These are phyloP conservation scores for Euwallacea fornicatus DNA, from an alignment of 1,140 invertebrate species.

Conservation along the genomic window DNA sequence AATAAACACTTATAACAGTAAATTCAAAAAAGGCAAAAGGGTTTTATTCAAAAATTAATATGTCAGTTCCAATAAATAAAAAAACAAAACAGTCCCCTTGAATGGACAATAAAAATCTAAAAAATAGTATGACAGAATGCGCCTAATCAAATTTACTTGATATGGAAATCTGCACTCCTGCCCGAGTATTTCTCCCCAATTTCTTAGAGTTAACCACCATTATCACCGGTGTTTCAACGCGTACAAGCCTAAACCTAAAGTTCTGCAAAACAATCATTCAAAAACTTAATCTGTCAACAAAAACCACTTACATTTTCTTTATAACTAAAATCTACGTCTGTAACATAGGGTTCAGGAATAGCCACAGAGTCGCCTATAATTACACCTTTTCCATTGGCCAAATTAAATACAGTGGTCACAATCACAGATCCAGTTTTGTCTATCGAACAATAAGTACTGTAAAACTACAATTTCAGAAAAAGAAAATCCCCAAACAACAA, in stretches of 20 bases:
- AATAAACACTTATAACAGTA: too few relatives aligned
- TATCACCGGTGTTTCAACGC: constrained; percentile 74
- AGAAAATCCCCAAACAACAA: constrained; percentile 44
- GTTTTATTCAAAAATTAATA: too few relatives aligned
- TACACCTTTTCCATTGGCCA: constrained; percentile 76
- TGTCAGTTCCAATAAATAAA: too few relatives aligned
- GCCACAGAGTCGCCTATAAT: constrained; percentile 83
- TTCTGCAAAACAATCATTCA: constrained; percentile 58
- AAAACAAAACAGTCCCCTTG: too few relatives aligned
- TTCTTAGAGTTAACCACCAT: constrained; percentile 77
- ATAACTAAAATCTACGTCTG: constrained; percentile 63
- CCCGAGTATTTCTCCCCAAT: constrained; percentile 69
- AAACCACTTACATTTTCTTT: constrained; percentile 60
- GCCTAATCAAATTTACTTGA: constrained; percentile 48
- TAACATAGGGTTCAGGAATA: constrained; percentile 76
- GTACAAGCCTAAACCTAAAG: constrained; percentile 71
- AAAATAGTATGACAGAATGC: too few relatives aligned
- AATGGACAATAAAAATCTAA: too few relatives aligned
- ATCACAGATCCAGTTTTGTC: constrained; percentile 72
- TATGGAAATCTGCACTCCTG: constrained; percentile 56
- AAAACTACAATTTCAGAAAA: constrained; percentile 45
- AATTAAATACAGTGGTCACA: constrained; percentile 80
- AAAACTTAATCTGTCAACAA: constrained; percentile 5
- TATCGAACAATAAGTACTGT: constrained; percentile 78
- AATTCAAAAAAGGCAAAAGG: too few relatives aligned